Percentiles rank a stretch among this genome's conserved stretches.
phyloP scores from a whole-genome alignment of 2,113 vertebrate genomes.

The Gallinago jamesoni region DNA sequence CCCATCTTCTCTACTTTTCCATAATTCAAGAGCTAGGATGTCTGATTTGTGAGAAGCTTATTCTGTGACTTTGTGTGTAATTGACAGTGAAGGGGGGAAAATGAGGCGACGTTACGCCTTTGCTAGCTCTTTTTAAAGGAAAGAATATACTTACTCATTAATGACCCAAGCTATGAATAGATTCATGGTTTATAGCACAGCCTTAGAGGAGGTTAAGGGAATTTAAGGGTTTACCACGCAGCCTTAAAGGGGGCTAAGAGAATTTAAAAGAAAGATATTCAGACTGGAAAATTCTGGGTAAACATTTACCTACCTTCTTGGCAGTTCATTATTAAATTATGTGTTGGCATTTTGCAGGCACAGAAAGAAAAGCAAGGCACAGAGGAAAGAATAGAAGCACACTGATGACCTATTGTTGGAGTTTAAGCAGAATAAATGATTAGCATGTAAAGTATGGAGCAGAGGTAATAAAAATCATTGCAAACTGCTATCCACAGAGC shows the following conservation, averaged over 20 bases:
- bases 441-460: background rate
- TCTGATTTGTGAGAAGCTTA: slow-evolving; percentile 28
- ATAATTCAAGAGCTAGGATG: slow-evolving; percentile 41
- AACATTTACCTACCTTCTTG: slow-evolving; percentile 23
- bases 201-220: background rate
- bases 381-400: background rate
- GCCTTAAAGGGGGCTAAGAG: background rate
- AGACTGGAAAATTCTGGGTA: slow-evolving; percentile 12
- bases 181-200: slow-evolving; percentile 1
- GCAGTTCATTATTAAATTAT: slow-evolving; percentile 20
- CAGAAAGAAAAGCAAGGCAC: background rate
- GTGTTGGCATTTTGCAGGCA: slow-evolving; percentile 1
- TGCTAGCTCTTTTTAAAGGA: slow-evolving; percentile 10
- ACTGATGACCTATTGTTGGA: background rate
- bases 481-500: background rate
- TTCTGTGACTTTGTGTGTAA: slow-evolving; percentile 51
- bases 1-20: slow-evolving; percentile 5
- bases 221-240: slow-evolving; percentile 13
- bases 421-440: slow-evolving; percentile 1
- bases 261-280: slow-evolving; percentile 1
- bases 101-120: slow-evolving; percentile 28
- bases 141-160: slow-evolving; percentile 44
- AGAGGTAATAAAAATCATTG: slow-evolving; percentile 2
- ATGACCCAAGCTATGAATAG: slow-evolving; percentile 44
- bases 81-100: slow-evolving; percentile 52